Conservation (phyloP, 2,113 vertebrate genomes). For the Centropus bengalensis region DNA sequence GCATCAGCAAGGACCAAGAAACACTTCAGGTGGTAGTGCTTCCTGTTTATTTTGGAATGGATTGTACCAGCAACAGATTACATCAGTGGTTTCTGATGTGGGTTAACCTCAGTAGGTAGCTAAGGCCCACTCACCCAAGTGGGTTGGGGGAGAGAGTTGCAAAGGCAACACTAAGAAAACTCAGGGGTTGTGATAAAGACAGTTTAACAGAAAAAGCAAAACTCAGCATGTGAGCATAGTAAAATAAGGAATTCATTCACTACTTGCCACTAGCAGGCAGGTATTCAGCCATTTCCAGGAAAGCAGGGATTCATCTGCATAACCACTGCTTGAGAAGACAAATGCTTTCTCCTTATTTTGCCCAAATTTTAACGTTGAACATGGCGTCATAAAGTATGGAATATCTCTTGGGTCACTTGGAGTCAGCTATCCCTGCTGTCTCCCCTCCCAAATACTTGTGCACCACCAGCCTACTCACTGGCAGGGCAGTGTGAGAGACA, state of each 20-base stretch:
- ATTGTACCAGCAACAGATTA: not conserved
- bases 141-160: not conserved
- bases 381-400: fast-evolving
- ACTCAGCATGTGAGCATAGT: fast-evolving
- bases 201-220: not conserved
- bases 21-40: not conserved
- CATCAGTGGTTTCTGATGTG: too few relatives aligned
- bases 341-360: not conserved
- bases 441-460: not conserved
- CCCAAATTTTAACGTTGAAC: not conserved
- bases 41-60: not conserved
- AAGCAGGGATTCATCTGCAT: fast-evolving
- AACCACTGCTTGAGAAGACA: not conserved
- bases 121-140: not conserved
- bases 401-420: not conserved
- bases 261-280: not conserved
- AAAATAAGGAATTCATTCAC: not conserved
- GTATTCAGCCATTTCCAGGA: not conserved
- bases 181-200: not conserved
- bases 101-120: not conserved
- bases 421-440: not conserved
- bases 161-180: not conserved
- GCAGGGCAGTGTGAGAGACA: not conserved
- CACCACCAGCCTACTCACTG: not conserved
- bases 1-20: not conserved